Base-by-base conservation (phyloP, 2,797 vertebrate species). In the Parauchenoglanis punctatus region DNA sequence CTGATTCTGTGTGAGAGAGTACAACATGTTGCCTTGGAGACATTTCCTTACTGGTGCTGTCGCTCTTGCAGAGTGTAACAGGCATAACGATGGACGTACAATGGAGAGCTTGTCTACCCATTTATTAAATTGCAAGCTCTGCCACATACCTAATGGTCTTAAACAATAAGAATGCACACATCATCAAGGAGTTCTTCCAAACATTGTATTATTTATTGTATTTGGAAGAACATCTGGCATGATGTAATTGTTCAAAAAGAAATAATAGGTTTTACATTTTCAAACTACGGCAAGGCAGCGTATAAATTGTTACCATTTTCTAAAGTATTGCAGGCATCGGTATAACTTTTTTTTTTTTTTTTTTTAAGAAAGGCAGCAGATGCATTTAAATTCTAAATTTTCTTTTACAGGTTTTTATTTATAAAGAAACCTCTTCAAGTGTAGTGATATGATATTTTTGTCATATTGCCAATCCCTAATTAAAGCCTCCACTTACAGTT, bases 21-120 rank as follows among this genome's bases (percentile, higher is more conserved):
- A 70, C 61, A 68, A 35, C 85, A 40, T 49, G 59, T 88, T 81
- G 85, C 87, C 78, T 85, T 82, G 84, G 87, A 88, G 78, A 82
- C 78, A 52, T 49, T 87, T 49, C 31, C 17, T 81, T 85, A 46
- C 84, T 76, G 68, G 25, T 73, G 54, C 58, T 58, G 49, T 82
- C 35, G 65, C 56, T 59, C 35, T 15, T 87, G 75, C 75, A 73
- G 83, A 61, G 83, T 76, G 2, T 67, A 84, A 87, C 23, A 31
- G 40, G 18, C 78, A 68, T 44, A 85, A 35, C 40, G 77, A 67
- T 82, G 25, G 68, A 88, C 58, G 70, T 82, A 73, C 59, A 49
- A n/a, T 88, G 59, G n/a, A 58, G 68, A 65, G 25, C 49, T 81
- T 63, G 61, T 85, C 78, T 82, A 61, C 3, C 31, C 15, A 8